phyloP scores from a whole-genome alignment of 1,140 invertebrate species.

The Lordiphosa mommai region DNA sequence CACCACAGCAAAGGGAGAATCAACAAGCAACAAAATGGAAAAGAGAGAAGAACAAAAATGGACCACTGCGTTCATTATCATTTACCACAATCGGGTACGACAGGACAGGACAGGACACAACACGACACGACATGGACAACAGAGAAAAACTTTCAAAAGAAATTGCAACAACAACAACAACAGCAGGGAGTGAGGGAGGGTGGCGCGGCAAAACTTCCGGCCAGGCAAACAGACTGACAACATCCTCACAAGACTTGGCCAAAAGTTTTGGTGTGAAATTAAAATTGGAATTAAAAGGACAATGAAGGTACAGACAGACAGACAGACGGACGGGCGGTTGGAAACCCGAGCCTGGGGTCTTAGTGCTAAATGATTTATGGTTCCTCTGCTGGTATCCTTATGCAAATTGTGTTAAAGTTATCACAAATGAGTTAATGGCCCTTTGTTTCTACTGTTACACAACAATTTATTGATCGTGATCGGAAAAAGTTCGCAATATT shows the following conservation, averaged over 20 bases:
- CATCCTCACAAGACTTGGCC: background rate
- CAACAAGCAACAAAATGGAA: constrained; percentile 28
- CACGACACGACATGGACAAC: constrained; percentile 32
- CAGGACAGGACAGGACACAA: constrained; percentile 40
- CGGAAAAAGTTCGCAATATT: background rate
- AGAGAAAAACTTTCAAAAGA: constrained; percentile 54
- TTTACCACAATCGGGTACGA: constrained; percentile 46
- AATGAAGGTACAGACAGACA: constrained; percentile 17
- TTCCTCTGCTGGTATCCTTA: constrained; percentile 20
- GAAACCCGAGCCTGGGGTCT: constrained; percentile 8
- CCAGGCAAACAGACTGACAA: background rate
- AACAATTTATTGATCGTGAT: background rate
- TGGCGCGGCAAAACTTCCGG: constrained; percentile 3
- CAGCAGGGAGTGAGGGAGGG: background rate
- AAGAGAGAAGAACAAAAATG: constrained; percentile 32
- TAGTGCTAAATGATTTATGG: constrained; percentile 52
- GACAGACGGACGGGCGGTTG: background rate
- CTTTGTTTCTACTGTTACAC: background rate
- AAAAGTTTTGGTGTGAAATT: constrained; percentile 72
- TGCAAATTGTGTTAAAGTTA: constrained; percentile 47
- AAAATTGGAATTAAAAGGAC: constrained; percentile 68
- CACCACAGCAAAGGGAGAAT: background rate
- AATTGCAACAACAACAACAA: constrained; percentile 40
- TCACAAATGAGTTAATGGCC: background rate
- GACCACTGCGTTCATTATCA: constrained; percentile 61